These are phyloP conservation scores for Morpho deidamia DNA, from an alignment of 2,888 invertebrate genomes.

Conservation along the genomic window DNA sequence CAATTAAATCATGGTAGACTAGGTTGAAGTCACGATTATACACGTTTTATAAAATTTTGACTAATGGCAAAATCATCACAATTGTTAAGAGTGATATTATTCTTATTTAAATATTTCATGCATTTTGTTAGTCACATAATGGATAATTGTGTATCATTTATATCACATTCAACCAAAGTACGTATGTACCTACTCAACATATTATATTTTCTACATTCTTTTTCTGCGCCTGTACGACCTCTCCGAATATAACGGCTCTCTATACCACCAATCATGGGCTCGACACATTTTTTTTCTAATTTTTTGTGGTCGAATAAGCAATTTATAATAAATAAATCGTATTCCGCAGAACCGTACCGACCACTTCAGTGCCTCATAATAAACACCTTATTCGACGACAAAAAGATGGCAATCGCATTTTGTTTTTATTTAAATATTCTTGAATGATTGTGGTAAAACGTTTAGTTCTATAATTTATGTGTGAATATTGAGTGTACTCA, in stretches of 20 bases:
- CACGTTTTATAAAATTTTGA: slow-evolving; percentile 54
- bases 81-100: slow-evolving; percentile 68
- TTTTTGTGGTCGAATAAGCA: slow-evolving; percentile 43
- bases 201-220: slow-evolving; percentile 36
- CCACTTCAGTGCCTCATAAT: neutral
- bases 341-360: neutral
- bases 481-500: slow-evolving; percentile 61
- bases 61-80: slow-evolving; percentile 76
- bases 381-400: slow-evolving; percentile 34
- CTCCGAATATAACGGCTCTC: slow-evolving; percentile 38
- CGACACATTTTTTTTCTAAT: slow-evolving; percentile 36
- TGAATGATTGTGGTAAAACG: slow-evolving; percentile 61
- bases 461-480: slow-evolving; percentile 47
- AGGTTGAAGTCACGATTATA: slow-evolving; percentile 31
- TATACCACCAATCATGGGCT: slow-evolving; percentile 42
- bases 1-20: slow-evolving; percentile 20
- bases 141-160: slow-evolving; percentile 34
- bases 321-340: neutral
- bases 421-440: slow-evolving; percentile 52
- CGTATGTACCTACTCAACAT: slow-evolving; percentile 33
- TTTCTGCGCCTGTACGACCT: slow-evolving; percentile 43
- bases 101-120: slow-evolving; percentile 40
- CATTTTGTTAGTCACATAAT: slow-evolving; percentile 43
- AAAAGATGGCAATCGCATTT: slow-evolving; percentile 50
- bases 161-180: slow-evolving; percentile 32